Conservation (phyloP, 2,113 vertebrate species). For the Phrynosoma blainvillii region DNA sequence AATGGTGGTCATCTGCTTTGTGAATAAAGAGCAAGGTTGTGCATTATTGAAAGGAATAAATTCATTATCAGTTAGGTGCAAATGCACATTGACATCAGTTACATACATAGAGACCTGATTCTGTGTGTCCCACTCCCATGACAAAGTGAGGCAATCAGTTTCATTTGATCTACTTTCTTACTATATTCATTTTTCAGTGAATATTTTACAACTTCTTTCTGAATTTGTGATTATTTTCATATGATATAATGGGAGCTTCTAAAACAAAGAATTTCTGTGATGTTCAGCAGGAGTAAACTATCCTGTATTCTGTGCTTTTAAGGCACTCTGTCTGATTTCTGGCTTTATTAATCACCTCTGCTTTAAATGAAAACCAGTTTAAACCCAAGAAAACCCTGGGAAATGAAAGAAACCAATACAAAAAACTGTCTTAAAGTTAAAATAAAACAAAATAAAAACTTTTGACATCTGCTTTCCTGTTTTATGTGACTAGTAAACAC, state of each 20-base stretch:
- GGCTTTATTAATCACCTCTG: slow-evolving; percentile 18
- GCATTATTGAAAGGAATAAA: not conserved
- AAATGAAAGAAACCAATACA: not conserved
- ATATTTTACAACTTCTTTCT: rapidly evolving
- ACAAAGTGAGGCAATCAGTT: not conserved
- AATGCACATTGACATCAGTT: not conserved
- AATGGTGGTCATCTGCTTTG: not conserved
- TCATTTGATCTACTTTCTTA: not conserved
- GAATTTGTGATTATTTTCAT: not conserved
- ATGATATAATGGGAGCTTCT: not conserved
- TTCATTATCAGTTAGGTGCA: not conserved
- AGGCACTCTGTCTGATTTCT: slow-evolving; percentile 9
- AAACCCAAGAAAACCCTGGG: not conserved
- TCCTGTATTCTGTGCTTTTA: not conserved
- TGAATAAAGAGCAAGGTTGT: not conserved
- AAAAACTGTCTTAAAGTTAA: slow-evolving; percentile 1
- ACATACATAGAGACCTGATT: not conserved
- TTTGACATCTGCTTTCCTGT: slow-evolving; percentile 20
- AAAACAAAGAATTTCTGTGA: not conserved
- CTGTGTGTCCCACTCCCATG: too few relatives aligned
- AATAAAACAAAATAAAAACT: slow-evolving; percentile 6
- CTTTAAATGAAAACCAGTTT: slow-evolving; percentile 20
- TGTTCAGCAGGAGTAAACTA: not conserved
- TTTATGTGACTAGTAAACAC: slow-evolving; percentile 50
- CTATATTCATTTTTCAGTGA: not conserved